Evolutionary conservation across 2,113 vertebrate genomes (phyloP).

Genomic region (Petrocephalus microphthalmus): DNA sequence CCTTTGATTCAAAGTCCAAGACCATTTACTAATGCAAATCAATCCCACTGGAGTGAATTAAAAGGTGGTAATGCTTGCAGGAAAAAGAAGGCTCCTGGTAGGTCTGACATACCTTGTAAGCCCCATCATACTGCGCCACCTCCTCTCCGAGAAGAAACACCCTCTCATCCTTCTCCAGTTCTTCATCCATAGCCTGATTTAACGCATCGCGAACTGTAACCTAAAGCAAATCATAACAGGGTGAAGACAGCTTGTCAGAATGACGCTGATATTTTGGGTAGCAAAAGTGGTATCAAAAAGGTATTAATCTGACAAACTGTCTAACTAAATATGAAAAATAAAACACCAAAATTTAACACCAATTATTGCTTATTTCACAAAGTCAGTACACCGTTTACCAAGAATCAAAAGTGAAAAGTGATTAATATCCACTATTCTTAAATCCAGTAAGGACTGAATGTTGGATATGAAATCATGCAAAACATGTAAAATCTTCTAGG

Average conservation of each 20-base stretch:
- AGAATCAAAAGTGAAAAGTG: not conserved
- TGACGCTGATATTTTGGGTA: not conserved
- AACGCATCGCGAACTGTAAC: constrained; percentile 90
- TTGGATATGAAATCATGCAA: not conserved
- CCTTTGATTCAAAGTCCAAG: not conserved
- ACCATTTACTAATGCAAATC: not conserved
- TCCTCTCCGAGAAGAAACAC: constrained; percentile 94
- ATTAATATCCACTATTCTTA: not conserved
- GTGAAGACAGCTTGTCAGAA: not conserved
- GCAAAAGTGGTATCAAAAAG: not conserved
- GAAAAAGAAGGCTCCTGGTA: not conserved
- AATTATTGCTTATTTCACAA: not conserved
- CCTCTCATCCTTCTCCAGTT: constrained; percentile 89
- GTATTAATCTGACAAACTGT: not conserved
- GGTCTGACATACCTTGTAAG: constrained; percentile 78
- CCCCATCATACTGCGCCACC: constrained; percentile 94
- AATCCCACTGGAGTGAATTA: not conserved
- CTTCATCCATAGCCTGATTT: constrained; percentile 95
- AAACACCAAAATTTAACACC: not conserved
- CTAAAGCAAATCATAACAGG: constrained; percentile 46
- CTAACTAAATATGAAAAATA: not conserved
- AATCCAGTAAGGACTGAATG: not conserved
- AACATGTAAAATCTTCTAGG: not conserved
- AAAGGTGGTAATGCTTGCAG: not conserved
- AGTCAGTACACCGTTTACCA: not conserved